Evolutionary conservation across 2,797 vertebrate species (phyloP).

Genomic region (Sarcophilus harrisii): DNA sequence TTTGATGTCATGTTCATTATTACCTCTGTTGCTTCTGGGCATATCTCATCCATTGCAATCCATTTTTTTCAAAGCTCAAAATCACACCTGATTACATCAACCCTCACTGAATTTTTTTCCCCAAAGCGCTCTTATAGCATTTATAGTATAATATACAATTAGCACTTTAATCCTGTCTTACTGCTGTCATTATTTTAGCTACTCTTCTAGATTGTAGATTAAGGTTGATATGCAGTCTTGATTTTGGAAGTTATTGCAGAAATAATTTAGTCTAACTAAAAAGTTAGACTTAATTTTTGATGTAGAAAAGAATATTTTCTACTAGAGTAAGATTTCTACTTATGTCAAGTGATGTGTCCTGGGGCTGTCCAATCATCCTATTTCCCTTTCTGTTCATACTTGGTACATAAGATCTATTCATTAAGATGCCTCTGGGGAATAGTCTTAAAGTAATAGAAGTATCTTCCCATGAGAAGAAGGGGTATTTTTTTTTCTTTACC

Average conservation of each 20-base stretch:
- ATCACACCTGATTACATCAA: not conserved
- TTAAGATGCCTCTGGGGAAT: not conserved
- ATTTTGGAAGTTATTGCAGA: not conserved
- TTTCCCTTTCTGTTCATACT: not conserved
- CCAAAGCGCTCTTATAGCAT: not conserved
- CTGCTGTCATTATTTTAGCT: not conserved
- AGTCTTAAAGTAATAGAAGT: not conserved
- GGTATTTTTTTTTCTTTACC: not conserved
- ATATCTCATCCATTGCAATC: not conserved
- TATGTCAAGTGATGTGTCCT: not conserved
- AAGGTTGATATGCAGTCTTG: not conserved
- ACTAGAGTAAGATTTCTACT: not conserved
- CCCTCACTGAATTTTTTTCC: not conserved
- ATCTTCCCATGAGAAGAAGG: not conserved
- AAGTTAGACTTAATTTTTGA: not conserved
- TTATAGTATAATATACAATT: not conserved
- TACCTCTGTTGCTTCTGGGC: not conserved
- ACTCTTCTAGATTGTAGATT: not conserved
- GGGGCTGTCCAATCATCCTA: not conserved
- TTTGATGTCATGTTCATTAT: not conserved
- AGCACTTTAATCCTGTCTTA: not conserved
- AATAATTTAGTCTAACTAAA: not conserved
- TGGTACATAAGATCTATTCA: not conserved
- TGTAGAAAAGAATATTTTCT: not conserved
- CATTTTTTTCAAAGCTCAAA: not conserved